phyloP scores from a whole-genome alignment of 2,888 invertebrate species.

The Xestia rhomboidea region DNA sequence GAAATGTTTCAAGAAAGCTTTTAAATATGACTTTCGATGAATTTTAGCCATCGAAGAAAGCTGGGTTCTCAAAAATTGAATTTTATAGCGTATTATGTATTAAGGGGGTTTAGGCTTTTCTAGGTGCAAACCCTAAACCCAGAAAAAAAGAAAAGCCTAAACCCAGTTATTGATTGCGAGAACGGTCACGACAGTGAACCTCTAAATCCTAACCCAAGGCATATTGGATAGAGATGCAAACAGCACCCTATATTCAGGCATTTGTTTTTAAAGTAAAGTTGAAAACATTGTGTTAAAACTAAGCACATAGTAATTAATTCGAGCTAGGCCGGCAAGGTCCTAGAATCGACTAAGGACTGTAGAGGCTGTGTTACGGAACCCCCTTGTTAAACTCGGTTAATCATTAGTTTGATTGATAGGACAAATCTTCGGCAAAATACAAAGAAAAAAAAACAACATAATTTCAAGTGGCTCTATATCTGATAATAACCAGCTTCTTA shows the following conservation, averaged over 20 bases:
- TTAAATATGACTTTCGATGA: neutral
- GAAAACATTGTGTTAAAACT: neutral
- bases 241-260: neutral
- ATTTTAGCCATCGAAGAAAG: neutral
- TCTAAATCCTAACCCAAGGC: neutral
- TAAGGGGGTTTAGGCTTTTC: no score
- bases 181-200: neutral
- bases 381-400: neutral
- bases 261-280: neutral
- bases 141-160: neutral
- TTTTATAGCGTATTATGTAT: neutral
- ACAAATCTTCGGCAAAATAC: no score
- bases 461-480: neutral
- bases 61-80: neutral
- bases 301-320: neutral
- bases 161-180: neutral
- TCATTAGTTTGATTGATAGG: no score
- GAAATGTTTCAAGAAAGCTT: neutral
- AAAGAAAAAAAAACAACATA: neutral
- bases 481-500: neutral
- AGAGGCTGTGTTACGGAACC: neutral
- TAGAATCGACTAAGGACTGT: neutral
- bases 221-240: neutral
- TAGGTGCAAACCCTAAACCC: neutral
- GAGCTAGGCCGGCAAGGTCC: neutral